Conservation (phyloP, 37 sponge, comb jelly and placozoan species). For the Amphimedon queenslandica region DNA sequence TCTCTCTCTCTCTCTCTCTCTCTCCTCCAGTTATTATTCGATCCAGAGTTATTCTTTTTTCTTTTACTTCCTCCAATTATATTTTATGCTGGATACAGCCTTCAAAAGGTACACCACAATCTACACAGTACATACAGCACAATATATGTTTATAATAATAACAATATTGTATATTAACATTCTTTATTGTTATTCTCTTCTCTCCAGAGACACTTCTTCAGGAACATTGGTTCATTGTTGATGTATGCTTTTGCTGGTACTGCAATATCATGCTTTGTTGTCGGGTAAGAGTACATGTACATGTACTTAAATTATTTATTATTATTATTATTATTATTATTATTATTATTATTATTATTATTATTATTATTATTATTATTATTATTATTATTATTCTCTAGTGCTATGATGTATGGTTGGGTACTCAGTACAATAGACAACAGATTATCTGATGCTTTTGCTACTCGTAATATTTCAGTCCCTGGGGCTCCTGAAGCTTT, state of each 20-base stretch:
- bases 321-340: too few relatives aligned
- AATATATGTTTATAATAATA: neutral
- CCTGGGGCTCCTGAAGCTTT: slow-evolving; percentile 48
- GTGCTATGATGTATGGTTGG: slow-evolving; percentile 77
- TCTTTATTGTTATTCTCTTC: slow-evolving; percentile 7
- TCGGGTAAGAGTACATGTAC: slow-evolving; percentile 60
- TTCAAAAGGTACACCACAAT: slow-evolving; percentile 83
- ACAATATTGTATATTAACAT: too few relatives aligned
- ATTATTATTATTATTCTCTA: slow-evolving; percentile 8
- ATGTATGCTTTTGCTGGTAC: slow-evolving; percentile 95
- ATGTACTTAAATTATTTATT: too few relatives aligned
- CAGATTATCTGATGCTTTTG: neutral
- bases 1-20: neutral
- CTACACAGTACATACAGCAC: too few relatives aligned
- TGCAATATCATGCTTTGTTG: slow-evolving; percentile 77
- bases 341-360: too few relatives aligned
- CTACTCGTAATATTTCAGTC: slow-evolving; percentile 7
- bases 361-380: neutral
- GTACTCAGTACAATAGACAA: slow-evolving; percentile 43
- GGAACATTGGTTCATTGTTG: slow-evolving; percentile 88
- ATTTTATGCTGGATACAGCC: slow-evolving; percentile 92
- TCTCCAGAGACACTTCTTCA: slow-evolving; percentile 89
- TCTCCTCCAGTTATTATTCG: slow-evolving; percentile 70
- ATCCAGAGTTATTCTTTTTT: slow-evolving; percentile 96
- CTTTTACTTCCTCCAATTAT: slow-evolving; percentile 95